Evolutionary conservation across 2,888 invertebrate species (phyloP), one percentile per base, ranked within the genome.

Genomic region (Gryllus longicercus): DNA sequence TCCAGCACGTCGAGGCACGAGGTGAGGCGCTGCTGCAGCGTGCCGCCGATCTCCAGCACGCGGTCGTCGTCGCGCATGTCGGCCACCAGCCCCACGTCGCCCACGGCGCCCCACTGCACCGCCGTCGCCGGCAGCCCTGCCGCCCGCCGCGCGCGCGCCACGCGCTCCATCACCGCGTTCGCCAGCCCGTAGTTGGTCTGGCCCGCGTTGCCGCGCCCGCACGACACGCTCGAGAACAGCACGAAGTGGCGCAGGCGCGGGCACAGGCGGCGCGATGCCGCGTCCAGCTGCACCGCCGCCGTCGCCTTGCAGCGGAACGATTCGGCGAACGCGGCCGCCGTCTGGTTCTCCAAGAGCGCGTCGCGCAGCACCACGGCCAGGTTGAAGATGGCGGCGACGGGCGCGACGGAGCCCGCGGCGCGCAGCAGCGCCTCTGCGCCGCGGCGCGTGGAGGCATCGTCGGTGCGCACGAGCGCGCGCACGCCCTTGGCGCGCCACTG

Each of bases 131-230:
- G 92, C 91, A 80, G 87, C 87, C 84, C 94, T 89, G 89, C 38
- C 38, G 38, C 38, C 38, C 38, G 38, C 38, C 38, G 83, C 96
- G 91, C 84, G 89, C 88, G 96, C 85, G 95, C 94, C 83, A 97
- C 92, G 83, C 95, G 90, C 87, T 97, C 96, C 95, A 96, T 95
- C 8, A 94, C 91, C 0, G 96, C 95, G 88, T 97, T 97, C 76
- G 96, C 93, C 89, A 94, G 93, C 50, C 96, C 97, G 86, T 97
- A 97, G 88, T 96, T 96, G 25, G 94, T 92, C 88, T 97, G 97
- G 0, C 96, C 96, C 10, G 94, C 93, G 87, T 97, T 97, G 84
- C 97, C 97, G 38, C 96, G 91, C 21, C 97, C 97, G 86, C 96
- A 96, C 0, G 95, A 93, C 11, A 97, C 95, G 23, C 96, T 96